phyloP scores from a whole-genome alignment of 2,797 vertebrate genomes.

The Chiroxiphia lanceolata region DNA sequence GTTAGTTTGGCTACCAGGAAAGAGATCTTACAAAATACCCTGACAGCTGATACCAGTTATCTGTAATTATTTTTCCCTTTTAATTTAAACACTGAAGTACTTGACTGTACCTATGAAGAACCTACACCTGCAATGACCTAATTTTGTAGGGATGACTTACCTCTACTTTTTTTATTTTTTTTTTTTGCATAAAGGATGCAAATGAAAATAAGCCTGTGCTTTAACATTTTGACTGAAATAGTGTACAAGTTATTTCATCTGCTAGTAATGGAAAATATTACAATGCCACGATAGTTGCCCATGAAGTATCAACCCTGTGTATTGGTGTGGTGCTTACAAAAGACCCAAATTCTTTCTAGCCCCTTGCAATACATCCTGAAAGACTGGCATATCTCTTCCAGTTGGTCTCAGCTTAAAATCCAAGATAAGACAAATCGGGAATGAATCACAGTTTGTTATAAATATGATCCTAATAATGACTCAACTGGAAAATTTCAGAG shows the following conservation, averaged over 20 bases:
- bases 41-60: neutral
- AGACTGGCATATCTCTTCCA: neutral
- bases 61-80: neutral
- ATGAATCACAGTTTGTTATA: constrained; percentile 15
- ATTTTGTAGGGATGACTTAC: neutral
- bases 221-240: neutral
- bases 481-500: neutral
- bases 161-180: neutral
- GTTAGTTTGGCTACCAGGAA: neutral
- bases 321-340: neutral
- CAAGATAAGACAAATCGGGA: neutral
- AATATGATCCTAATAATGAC: neutral
- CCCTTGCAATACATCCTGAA: neutral
- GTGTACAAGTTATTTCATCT: neutral
- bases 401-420: neutral
- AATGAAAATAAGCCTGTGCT: neutral
- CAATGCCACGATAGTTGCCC: neutral
- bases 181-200: neutral
- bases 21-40: neutral
- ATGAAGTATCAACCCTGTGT: neutral
- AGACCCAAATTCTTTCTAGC: neutral
- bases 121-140: neutral
- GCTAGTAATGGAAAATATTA: neutral
- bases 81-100: neutral
- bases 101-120: neutral